phyloP scores from a whole-genome alignment of 2,113 vertebrate genomes.

The Athene cunicularia region DNA sequence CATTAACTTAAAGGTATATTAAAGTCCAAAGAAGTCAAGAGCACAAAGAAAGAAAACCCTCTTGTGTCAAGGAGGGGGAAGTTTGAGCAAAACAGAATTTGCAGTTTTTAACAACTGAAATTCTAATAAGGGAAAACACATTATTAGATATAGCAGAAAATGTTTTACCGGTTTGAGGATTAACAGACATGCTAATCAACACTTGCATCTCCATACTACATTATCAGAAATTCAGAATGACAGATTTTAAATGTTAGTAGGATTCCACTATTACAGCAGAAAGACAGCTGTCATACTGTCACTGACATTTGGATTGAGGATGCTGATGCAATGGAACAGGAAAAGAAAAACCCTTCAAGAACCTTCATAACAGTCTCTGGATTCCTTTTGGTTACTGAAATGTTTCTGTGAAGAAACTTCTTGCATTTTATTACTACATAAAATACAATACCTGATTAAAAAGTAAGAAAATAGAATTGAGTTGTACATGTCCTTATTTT shows the following conservation, averaged over 20 bases:
- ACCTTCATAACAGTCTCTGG: not conserved
- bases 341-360: not conserved
- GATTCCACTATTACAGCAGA: not conserved
- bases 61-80: not conserved
- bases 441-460: not conserved
- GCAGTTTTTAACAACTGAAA: not conserved
- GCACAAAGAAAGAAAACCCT: not conserved
- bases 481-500: not conserved
- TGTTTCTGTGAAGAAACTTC: not conserved
- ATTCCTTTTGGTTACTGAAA: not conserved
- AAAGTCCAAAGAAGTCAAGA: not conserved
- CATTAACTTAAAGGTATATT: not conserved
- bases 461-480: not conserved
- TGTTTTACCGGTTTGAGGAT: not conserved
- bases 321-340: not conserved
- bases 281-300: not conserved
- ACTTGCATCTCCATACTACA: not conserved
- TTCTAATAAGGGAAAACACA: not conserved
- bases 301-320: not conserved
- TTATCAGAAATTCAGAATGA: not conserved
- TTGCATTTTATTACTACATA: fast-evolving
- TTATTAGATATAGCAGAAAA: not conserved
- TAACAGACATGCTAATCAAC: not conserved
- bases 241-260: not conserved
- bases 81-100: not conserved